These are phyloP conservation scores for Enhydra lutris DNA, from an alignment of 2,113 vertebrate genomes.

Conservation along the genomic window DNA sequence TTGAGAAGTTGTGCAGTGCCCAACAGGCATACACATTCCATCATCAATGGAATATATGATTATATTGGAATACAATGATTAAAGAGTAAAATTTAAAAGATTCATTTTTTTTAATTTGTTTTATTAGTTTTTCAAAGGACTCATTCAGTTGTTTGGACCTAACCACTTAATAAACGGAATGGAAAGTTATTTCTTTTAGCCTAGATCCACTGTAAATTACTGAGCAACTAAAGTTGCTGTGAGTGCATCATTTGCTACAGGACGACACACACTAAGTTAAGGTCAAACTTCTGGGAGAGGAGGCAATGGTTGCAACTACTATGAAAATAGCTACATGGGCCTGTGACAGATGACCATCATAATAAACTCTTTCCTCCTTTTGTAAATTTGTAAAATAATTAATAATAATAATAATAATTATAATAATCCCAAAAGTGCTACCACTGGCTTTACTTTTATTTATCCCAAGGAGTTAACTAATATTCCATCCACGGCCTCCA, in stretches of 20 bases:
- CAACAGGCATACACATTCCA: not conserved
- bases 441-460: not conserved
- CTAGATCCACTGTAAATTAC: not conserved
- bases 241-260: not conserved
- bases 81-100: not conserved
- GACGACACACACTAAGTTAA: not conserved
- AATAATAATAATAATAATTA: not conserved
- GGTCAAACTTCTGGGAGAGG: not conserved
- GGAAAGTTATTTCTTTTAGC: not conserved
- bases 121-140: not conserved
- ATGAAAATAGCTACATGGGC: not conserved
- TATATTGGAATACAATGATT: not conserved
- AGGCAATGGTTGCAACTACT: not conserved
- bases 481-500: slow-evolving; percentile 1
- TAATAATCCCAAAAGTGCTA: not conserved
- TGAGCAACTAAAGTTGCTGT: not conserved
- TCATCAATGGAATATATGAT: not conserved
- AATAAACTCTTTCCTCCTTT: not conserved
- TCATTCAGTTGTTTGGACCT: not conserved
- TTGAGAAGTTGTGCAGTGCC: not conserved
- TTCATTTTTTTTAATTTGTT: not conserved
- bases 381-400: not conserved
- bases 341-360: not conserved
- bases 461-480: slow-evolving; percentile 19
- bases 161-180: not conserved